Conservation (phyloP, 2,797 vertebrate species). For the Heteromormyrus szaboi region DNA sequence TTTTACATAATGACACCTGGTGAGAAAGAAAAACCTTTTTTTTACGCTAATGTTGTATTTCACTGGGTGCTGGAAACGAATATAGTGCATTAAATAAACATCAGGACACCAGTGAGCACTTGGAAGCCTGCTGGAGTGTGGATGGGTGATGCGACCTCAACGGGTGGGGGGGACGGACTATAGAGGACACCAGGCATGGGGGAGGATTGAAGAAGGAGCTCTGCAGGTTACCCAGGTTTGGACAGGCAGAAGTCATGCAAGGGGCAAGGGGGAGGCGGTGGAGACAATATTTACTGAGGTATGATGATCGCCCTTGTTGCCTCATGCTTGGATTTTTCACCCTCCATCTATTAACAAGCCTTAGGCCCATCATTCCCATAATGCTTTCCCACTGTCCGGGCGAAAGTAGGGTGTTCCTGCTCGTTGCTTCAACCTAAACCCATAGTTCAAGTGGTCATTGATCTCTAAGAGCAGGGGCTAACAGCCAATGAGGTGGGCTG, state of each 20-base stretch:
- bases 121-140: neutral
- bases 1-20: neutral
- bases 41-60: neutral
- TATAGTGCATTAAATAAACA: neutral
- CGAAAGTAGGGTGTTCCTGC: neutral
- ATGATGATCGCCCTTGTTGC: neutral
- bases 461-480: neutral
- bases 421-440: neutral
- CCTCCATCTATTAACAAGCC: neutral
- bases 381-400: neutral
- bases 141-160: neutral
- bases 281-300: neutral
- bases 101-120: neutral
- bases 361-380: neutral
- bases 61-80: neutral
- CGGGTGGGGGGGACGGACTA: neutral
- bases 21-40: neutral
- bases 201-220: slow-evolving; percentile 31
- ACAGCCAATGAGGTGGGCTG: neutral
- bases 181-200: slow-evolving; percentile 10
- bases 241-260: slow-evolving; percentile 26
- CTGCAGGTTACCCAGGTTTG: slow-evolving; percentile 30
- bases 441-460: neutral
- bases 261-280: neutral
- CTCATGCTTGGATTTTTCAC: neutral